phyloP scores from a whole-genome alignment of 2,113 vertebrate species.

The Corydoras maculifer region DNA sequence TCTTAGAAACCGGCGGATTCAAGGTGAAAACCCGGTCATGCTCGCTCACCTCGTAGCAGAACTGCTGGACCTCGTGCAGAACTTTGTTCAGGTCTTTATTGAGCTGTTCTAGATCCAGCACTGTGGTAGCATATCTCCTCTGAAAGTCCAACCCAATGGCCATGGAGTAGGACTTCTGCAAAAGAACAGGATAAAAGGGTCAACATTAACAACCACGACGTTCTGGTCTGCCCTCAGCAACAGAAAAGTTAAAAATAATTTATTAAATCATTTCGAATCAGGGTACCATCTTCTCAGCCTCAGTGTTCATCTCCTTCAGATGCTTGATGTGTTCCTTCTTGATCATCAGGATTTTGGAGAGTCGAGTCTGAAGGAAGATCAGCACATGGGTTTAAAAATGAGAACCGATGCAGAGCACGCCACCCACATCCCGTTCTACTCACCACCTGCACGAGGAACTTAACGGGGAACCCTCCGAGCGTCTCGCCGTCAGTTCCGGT shows the following conservation, averaged over 20 bases:
- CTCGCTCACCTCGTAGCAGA: slow-evolving; percentile 82
- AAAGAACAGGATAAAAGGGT: slow-evolving; percentile 28
- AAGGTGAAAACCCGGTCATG: too few species aligned
- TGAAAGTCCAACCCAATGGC: slow-evolving; percentile 89
- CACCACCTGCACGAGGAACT: slow-evolving; percentile 98
- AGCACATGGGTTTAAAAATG: not conserved
- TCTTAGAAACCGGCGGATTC: too few species aligned
- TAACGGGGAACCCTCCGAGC: slow-evolving; percentile 93
- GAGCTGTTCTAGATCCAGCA: slow-evolving; percentile 90
- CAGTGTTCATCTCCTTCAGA: slow-evolving; percentile 96
- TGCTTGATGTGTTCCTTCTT: slow-evolving; percentile 98
- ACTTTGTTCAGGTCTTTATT: slow-evolving; percentile 98
- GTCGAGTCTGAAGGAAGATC: slow-evolving; percentile 72
- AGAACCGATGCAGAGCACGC: too few species aligned
- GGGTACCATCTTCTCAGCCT: slow-evolving; percentile 93
- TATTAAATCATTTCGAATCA: not conserved
- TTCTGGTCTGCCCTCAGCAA: too few species aligned
- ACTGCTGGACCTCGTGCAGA: slow-evolving; percentile 92
- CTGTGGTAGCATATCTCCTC: slow-evolving; percentile 88
- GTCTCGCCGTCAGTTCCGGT: slow-evolving; percentile 86
- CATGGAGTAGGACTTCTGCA: slow-evolving; percentile 92
- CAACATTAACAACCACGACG: too few species aligned
- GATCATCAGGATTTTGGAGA: slow-evolving; percentile 99
- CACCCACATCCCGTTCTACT: slow-evolving; percentile 42
- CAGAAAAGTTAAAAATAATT: too few species aligned